Evolutionary conservation across 2,113 vertebrate species (phyloP), one percentile per base, ranked within the genome.

Genomic region (Hemibagrus wyckioides): DNA sequence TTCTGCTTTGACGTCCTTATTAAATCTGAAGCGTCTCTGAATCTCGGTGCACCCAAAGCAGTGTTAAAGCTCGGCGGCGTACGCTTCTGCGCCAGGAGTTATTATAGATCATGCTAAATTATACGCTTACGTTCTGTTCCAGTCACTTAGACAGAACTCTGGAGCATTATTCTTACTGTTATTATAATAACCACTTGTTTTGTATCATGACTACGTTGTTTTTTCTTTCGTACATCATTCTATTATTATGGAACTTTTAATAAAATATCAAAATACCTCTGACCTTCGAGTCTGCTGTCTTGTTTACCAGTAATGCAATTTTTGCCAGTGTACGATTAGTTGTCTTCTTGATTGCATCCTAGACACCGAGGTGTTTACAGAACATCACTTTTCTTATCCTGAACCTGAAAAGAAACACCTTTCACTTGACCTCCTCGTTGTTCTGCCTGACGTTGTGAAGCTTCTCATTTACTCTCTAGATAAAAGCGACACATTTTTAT

Each of bases 401-500:
- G 23, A 75, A 14, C 71, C 23, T 71, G 39, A 25, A 41, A 75
- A 39, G 15, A 75, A 44, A 73, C 10, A 4, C 23, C 2, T 28
- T 39, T 65, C 25, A 4, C 28, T 44, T 75, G 25, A 21, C 23
- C 39, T 75, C 71, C 36, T 71, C 21, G 44, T 75, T 75, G 39
- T 75, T 21, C 71, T 44, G 39, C 39, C 10, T 76, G 73, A 76
- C 41, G 28, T 50, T 48, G 73, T 2, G 14, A n/a, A n/a, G 4
- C 11, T 76, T 7, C 73, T 76, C 73, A 48, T n/a, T 48, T 48
- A 48, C 41, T 48, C 25, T 48, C 73, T 4, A 76, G 73, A 76
- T 76, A 76, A 76, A 76, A 48, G 73, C 73, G 48, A n/a, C 39
- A 76, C n/a, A n/a, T n/a, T n/a, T n/a, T n/a, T n/a, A n/a, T n/a